Evolutionary conservation across 2,888 invertebrate genomes (phyloP).

Genomic region (Pterostichus niger): DNA sequence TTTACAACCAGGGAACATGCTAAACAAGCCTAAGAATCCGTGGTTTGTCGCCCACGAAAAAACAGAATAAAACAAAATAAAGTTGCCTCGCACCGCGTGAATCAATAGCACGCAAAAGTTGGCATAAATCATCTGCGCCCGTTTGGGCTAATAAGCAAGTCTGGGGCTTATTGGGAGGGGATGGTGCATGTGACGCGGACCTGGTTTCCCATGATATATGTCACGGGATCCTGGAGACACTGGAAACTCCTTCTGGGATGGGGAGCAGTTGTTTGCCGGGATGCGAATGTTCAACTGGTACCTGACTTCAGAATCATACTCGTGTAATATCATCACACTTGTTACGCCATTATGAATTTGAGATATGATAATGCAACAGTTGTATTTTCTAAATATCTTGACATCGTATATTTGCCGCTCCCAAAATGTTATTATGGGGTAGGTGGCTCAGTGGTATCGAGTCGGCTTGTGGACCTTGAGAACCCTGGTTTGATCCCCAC

Average conservation of each 20-base stretch:
- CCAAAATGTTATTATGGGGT: no score
- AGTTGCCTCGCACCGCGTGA: not conserved
- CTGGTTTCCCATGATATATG: conserved; percentile 20
- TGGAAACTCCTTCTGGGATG: conserved; percentile 26
- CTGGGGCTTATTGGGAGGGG: not conserved
- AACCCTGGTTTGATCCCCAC: no score
- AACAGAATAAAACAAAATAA: conserved; percentile 22
- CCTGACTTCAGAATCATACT: not conserved
- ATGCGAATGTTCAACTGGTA: conserved; percentile 23
- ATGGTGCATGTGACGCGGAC: conserved; percentile 1
- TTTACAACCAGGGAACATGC: conserved; percentile 35
- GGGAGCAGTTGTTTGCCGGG: not conserved
- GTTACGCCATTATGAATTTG: no score
- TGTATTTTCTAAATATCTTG: no score
- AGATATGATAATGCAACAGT: no score
- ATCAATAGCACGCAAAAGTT: conserved; percentile 20
- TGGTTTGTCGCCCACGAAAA: conserved; percentile 1
- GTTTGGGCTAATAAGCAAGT: not conserved
- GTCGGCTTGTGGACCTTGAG: no score
- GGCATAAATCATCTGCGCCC: conserved; percentile 23
- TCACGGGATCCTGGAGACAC: conserved; percentile 18
- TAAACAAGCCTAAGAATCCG: conserved; percentile 30
- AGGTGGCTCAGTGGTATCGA: no score
- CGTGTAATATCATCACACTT: not conserved
- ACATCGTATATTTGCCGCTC: no score